Evolutionary conservation across 1,140 invertebrate genomes (phyloP), one percentile per base, ranked within the genome.

Genomic region (Ceratina calcarata): DNA sequence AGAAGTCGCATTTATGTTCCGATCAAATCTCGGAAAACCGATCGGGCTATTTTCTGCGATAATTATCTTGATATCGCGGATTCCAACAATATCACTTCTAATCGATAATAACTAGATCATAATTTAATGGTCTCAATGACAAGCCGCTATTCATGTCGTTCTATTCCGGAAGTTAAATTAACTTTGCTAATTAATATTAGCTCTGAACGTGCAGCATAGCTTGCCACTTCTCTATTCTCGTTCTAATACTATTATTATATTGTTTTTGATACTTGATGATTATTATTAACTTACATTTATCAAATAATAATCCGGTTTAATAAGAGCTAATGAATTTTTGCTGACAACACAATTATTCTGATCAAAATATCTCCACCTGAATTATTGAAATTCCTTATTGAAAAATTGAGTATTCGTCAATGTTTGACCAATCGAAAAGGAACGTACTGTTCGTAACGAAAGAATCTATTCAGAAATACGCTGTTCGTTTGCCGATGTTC

Each of bases 151-250:
- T 4, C 27, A 1, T 7, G 6, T 13, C 20, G 15, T 16, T 12
- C 7, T 69, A 77, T 22, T 64, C n/a, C 18, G 45, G 71, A 32
- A 53, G 64, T 64, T 53, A 64, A 73, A 61, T 73, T 53, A 73
- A 73, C 60, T 73, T 73, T 73, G 60, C 45, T 73, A 57, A 55
- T 73, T 73, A 64, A 32, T 45, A 8, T 10, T 4, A 73, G 60
- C 53, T 73, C 18, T 1, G n/a, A 62, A 73, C 37, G 51, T 1
- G 45, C 13, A 20, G 60, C 7, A 73, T 62, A 73, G 45, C 61
- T 73, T n/a, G 70, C 10, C 27, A 10, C 60, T 32, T 6, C 24
- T 6, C 15, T n/a, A 37, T 60, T 61, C 10, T 10, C 22, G 16
- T 24, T 32, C 27, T 32, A 62, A 73, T 73, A 73, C 27, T 64